phyloP scores from a whole-genome alignment of 2,797 vertebrate species.

The Phoxinus dragarum region DNA sequence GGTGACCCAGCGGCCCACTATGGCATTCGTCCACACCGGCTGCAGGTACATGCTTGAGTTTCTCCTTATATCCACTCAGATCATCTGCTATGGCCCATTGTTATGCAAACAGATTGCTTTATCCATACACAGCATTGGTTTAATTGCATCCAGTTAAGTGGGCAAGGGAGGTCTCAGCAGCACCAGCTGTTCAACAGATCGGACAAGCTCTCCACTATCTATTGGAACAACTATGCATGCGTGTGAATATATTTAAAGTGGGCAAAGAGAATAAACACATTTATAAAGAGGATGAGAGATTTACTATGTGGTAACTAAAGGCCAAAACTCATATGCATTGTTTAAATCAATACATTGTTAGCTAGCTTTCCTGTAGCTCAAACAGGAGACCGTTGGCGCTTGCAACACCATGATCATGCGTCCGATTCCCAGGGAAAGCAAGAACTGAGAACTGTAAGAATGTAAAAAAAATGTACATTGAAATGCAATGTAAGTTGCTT shows the following conservation, averaged over 20 bases:
- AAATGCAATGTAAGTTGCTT: too few species aligned
- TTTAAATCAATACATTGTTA: too few species aligned
- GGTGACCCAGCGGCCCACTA: constrained; percentile 4
- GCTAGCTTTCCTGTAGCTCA: too few species aligned
- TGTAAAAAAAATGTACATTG: too few species aligned
- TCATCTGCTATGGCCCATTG: constrained; percentile 37
- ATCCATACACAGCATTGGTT: constrained; percentile 38
- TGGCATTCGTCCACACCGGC: constrained; percentile 21
- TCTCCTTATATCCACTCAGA: constrained; percentile 25
- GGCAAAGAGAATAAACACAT: neutral
- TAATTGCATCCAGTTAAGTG: constrained; percentile 49
- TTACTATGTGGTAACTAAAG: neutral
- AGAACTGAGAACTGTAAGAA: too few species aligned
- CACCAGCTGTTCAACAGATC: constrained; percentile 31
- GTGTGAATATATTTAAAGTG: neutral
- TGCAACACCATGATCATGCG: too few species aligned
- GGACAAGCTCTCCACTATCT: constrained; percentile 11
- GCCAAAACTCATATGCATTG: neutral
- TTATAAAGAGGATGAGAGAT: neutral
- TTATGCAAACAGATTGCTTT: constrained; percentile 47
- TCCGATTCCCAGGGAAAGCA: too few species aligned
- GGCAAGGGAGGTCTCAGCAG: constrained; percentile 36
- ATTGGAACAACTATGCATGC: constrained; percentile 2
- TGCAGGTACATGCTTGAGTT: constrained; percentile 1
- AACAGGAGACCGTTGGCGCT: too few species aligned